Base-by-base conservation (phyloP, 2,888 invertebrate genomes). In the Sphaerophoria rueppellii region DNA sequence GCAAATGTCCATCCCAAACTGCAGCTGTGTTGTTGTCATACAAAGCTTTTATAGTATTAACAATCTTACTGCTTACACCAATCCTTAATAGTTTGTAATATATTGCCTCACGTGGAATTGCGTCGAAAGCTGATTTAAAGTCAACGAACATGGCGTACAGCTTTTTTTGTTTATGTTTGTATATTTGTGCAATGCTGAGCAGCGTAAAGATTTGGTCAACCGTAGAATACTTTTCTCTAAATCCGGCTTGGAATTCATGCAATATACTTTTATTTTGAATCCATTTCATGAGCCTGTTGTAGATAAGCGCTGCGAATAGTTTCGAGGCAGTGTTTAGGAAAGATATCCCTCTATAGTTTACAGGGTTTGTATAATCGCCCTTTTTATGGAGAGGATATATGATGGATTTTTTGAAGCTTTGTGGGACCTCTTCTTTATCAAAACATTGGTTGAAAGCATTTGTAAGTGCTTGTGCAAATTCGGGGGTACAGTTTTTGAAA, bases 351-450 rank as follows among this genome's bases (percentile, higher is more conserved):
- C 58, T 9, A 5, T 60, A 71, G 50, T 71, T 71, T 9, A 32
- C 50, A 4, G 71, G 58, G 11, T 57, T 14, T 14, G 48, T 24
- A 46, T 48, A 40, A 12, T 57, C 54, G 2, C 32, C 58, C 48
- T 71, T 71, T 46, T 71, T 48, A 37, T 71, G 35, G 35, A 60
- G 12, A 1, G 58, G 71, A 11, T 12, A 71, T 34, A 71, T 60
- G 6, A 50, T 50, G 0, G 71, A 12, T 9, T 43, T 71, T 12
- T 71, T 46, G 37, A 71, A 71, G 7, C 58, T 46, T 57, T 35
- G 12, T 11, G 58, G 71, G 1, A 46, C 35, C 11, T 35, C 16
- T 32, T 9, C 48, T 11, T 24, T 60, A n/a, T 58, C 48, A 4
- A 50, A 58, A 32, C 48, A 16, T 48, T 46, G 24, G 35, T 57